Conservation (phyloP, 2,113 vertebrate species). For the Muscicapa adusta region DNA sequence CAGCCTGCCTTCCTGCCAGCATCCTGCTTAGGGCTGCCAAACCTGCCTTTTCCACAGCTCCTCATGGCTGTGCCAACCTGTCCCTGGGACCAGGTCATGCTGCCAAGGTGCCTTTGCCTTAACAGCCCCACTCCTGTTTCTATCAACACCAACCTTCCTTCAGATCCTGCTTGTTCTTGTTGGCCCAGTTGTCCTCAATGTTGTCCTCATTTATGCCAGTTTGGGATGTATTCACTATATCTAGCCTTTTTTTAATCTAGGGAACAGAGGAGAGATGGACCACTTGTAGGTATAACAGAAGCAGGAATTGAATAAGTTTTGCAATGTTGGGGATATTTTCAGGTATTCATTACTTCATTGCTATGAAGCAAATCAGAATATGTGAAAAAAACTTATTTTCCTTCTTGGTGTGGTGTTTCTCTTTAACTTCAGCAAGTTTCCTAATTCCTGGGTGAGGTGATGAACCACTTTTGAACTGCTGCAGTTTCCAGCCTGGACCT, state of each 20-base stretch:
- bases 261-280: neutral
- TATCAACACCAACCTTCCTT: neutral
- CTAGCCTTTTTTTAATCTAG: neutral
- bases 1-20: neutral
- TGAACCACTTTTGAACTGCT: neutral
- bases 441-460: neutral
- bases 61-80: neutral
- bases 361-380: neutral
- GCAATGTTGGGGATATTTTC: neutral
- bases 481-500: neutral
- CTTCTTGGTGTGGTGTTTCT: neutral
- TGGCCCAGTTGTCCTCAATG: neutral
- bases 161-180: accelerated
- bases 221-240: neutral
- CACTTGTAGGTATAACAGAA: neutral
- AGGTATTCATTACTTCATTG: neutral
- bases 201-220: neutral
- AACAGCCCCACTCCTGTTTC: neutral
- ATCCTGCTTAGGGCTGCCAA: neutral
- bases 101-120: neutral
- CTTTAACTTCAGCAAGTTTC: neutral
- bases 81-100: neutral
- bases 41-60: neutral
- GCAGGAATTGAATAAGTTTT: neutral
- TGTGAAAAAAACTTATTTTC: neutral